Evolutionary conservation across 2,888 invertebrate genomes (phyloP).

Genomic region (Ceraclea dissimilis): DNA sequence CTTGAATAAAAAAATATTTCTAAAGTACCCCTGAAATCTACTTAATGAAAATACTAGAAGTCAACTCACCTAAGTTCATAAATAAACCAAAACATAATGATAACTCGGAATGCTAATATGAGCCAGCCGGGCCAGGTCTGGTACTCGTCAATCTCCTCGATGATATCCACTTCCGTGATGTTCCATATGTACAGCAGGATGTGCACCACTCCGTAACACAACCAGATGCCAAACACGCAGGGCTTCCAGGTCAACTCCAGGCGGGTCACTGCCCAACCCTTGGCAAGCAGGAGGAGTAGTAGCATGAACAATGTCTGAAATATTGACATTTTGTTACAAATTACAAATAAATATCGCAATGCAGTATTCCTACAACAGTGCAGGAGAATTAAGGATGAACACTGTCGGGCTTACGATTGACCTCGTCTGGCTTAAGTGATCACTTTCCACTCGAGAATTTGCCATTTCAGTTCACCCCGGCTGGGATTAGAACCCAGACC

Average conservation of each 20-base stretch:
- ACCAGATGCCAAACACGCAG: constrained; percentile 81
- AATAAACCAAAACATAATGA: constrained; percentile 87
- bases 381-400: too few species aligned
- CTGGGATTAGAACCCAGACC: too few species aligned
- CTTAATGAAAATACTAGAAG: neutral
- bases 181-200: constrained; percentile 93
- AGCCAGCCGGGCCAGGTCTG: constrained; percentile 98
- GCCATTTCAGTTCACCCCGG: too few species aligned
- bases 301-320: constrained; percentile 89
- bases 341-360: neutral
- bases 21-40: too few species aligned
- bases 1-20: too few species aligned
- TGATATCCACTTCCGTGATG: constrained; percentile 90
- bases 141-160: constrained; percentile 94
- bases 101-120: constrained; percentile 75
- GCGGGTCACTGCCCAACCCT: constrained; percentile 94
- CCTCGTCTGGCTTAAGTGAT: too few species aligned
- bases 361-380: too few species aligned
- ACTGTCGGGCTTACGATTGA: too few species aligned
- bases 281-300: constrained; percentile 81
- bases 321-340: too few species aligned
- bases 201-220: constrained; percentile 84
- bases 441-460: neutral
- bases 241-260: constrained; percentile 83
- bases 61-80: constrained; percentile 49